These are phyloP conservation scores for Danionella cerebrum DNA, from an alignment of 2,113 vertebrate species.

Conservation along the genomic window DNA sequence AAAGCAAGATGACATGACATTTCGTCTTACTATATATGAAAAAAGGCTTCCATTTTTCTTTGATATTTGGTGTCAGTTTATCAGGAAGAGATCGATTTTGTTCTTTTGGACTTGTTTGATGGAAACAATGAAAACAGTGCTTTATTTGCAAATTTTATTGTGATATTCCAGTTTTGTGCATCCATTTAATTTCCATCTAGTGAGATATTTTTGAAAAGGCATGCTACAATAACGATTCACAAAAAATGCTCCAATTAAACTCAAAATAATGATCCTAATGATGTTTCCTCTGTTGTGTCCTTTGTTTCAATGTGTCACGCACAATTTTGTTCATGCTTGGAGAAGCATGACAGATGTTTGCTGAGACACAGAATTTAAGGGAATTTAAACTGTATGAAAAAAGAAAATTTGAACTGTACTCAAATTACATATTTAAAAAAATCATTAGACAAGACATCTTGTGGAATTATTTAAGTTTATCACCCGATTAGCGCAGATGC, in stretches of 20 bases:
- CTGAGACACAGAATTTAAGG: not conserved
- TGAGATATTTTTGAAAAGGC: not conserved
- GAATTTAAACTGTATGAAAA: not conserved
- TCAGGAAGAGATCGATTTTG: too few relatives aligned
- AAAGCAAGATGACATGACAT: too few relatives aligned
- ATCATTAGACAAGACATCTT: not conserved
- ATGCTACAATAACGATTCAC: not conserved
- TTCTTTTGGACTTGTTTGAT: too few relatives aligned
- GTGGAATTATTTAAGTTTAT: not conserved
- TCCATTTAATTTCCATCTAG: too few relatives aligned
- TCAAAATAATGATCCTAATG: not conserved
- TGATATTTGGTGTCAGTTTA: too few relatives aligned
- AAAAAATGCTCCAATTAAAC: not conserved
- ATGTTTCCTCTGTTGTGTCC: slow-evolving; percentile 1
- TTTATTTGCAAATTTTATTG: too few relatives aligned
- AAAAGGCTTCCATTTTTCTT: too few relatives aligned
- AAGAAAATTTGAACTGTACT: slow-evolving; percentile 2
- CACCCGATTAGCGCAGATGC: slow-evolving; percentile 22
- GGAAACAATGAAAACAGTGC: too few relatives aligned
- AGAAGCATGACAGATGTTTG: not conserved
- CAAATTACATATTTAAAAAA: slow-evolving; percentile 24
- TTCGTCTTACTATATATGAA: too few relatives aligned
- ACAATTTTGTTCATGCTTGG: too few relatives aligned
- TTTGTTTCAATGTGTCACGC: not conserved
- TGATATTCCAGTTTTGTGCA: too few relatives aligned